phyloP scores from a whole-genome alignment of 1,140 invertebrate genomes.

The Drosophila kikkawai region DNA sequence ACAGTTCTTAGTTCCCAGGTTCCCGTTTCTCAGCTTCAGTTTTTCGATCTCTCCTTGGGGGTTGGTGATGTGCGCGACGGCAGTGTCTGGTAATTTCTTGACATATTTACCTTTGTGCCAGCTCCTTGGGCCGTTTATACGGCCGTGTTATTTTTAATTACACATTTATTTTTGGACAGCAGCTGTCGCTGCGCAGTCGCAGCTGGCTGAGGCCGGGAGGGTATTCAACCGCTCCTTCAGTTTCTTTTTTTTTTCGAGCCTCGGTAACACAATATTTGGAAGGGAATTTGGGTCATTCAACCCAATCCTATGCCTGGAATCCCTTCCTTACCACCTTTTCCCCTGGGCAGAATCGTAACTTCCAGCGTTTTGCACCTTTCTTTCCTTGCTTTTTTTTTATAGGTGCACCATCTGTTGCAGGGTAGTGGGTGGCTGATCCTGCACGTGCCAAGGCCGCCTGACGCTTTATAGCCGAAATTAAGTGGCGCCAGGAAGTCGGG shows the following conservation, averaged over 20 bases:
- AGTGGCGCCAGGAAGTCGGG: constrained; percentile 70
- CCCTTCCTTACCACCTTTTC: constrained; percentile 14
- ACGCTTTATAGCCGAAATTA: constrained; percentile 60
- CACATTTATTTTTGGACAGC: constrained; percentile 66
- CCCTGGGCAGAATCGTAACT: constrained; percentile 43
- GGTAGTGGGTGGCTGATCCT: not conserved
- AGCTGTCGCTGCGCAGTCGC: constrained; percentile 71
- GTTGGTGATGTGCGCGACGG: constrained; percentile 13
- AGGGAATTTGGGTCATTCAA: constrained; percentile 70
- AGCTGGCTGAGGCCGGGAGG: constrained; percentile 56
- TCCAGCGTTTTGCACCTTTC: constrained; percentile 49
- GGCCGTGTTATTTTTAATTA: constrained; percentile 74
- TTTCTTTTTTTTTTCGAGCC: constrained; percentile 9
- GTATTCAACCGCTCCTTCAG: constrained; percentile 48
- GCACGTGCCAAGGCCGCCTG: constrained; percentile 60
- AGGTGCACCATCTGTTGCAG: constrained; percentile 45
- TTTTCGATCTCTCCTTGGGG: constrained; percentile 22
- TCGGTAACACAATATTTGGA: constrained; percentile 57
- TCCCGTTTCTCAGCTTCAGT: constrained; percentile 2
- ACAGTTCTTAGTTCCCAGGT: not conserved
- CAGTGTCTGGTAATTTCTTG: constrained; percentile 24
- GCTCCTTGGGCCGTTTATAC: constrained; percentile 32
- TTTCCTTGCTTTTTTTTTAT: constrained; percentile 22
- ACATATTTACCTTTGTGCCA: constrained; percentile 19
- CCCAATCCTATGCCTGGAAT: constrained; percentile 25